A percentile compares a stretch with the other conserved stretches of the same genome.
These are phyloP conservation scores for Chinchilla lanigera DNA, from an alignment of 2,113 vertebrate genomes.

Conservation along the genomic window DNA sequence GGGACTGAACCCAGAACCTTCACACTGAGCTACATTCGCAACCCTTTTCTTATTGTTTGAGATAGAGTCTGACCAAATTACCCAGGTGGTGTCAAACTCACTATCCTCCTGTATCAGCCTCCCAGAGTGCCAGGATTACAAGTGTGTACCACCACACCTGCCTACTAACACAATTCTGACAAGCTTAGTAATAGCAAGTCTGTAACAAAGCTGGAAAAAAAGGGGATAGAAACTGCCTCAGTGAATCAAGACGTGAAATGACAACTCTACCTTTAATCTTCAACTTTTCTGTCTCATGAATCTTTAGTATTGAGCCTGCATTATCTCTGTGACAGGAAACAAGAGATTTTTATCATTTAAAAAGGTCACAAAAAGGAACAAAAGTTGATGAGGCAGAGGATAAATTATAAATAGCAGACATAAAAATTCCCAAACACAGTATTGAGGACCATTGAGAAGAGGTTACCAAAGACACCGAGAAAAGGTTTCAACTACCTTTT, in stretches of 20 bases:
- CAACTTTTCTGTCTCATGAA: background rate
- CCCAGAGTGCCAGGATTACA: background rate
- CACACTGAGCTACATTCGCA: background rate
- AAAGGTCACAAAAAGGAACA: constrained; percentile 8
- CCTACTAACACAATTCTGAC: background rate
- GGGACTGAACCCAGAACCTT: background rate
- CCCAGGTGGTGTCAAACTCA: background rate
- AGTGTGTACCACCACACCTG: background rate
- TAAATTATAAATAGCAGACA: background rate
- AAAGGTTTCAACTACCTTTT: background rate
- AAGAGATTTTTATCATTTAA: background rate
- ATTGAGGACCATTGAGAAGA: background rate
- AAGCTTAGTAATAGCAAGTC: background rate
- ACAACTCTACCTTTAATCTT: background rate
- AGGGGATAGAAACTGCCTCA: background rate
- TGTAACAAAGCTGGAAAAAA: background rate
- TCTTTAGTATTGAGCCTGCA: background rate
- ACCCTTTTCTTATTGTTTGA: background rate
- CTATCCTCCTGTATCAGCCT: background rate
- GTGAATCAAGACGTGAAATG: background rate
- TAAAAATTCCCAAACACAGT: background rate
- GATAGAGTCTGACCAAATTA: background rate
- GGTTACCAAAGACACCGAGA: background rate
- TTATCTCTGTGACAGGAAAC: background rate
- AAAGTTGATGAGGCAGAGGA: background rate